phyloP scores from a whole-genome alignment of 2,113 vertebrate species.

The Melanotaenia duboulayi region DNA sequence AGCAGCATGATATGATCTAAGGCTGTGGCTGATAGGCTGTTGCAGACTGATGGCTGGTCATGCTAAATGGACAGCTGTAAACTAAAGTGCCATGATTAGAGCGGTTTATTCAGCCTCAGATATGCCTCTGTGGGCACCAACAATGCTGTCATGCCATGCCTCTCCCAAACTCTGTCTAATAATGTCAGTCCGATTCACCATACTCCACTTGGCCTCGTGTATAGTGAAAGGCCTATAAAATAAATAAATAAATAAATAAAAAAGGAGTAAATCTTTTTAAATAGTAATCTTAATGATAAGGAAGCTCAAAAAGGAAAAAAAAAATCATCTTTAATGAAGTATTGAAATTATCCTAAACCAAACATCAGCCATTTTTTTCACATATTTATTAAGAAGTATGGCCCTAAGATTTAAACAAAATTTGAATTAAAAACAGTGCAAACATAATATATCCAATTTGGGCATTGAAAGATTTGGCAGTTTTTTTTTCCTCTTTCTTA shows the following conservation, averaged over 20 bases:
- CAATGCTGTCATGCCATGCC: slow-evolving; percentile 53
- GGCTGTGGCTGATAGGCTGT: slow-evolving; percentile 29
- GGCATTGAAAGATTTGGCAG: too few relatives aligned
- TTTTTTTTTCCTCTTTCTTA: too few relatives aligned
- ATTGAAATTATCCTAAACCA: too few relatives aligned
- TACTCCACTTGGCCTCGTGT: slow-evolving; percentile 35
- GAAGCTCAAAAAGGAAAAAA: too few relatives aligned
- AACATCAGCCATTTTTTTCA: too few relatives aligned
- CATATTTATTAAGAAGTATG: too few relatives aligned
- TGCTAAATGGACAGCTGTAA: slow-evolving; percentile 51
- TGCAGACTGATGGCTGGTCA: slow-evolving; percentile 44
- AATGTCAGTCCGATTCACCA: slow-evolving; percentile 45
- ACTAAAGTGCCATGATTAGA: slow-evolving; percentile 52
- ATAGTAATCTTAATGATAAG: not conserved
- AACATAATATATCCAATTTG: too few relatives aligned
- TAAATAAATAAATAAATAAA: not conserved
- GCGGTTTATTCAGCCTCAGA: slow-evolving; percentile 54
- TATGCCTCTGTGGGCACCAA: slow-evolving; percentile 50
- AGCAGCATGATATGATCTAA: slow-evolving; percentile 12
- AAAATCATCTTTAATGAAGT: too few relatives aligned
- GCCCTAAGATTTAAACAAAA: too few relatives aligned
- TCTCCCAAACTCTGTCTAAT: slow-evolving; percentile 44
- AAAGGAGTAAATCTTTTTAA: not conserved
- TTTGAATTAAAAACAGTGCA: too few relatives aligned
- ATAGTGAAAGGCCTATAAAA: slow-evolving; percentile 19